These are phyloP conservation scores for Elgaria multicarinata DNA, from an alignment of 2,113 vertebrate genomes.

Conservation along the genomic window DNA sequence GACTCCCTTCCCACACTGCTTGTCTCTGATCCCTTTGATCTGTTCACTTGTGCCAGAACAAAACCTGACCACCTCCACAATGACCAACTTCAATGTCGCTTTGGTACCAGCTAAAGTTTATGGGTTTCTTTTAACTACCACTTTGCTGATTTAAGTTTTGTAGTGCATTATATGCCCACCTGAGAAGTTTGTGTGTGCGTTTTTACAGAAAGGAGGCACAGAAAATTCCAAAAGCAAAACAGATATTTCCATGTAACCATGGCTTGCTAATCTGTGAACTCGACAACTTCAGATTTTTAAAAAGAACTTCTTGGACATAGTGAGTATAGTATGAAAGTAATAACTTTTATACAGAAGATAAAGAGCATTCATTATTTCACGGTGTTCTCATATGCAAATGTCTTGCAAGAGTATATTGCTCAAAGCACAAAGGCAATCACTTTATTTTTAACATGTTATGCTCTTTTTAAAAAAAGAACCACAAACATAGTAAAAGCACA, in stretches of 20 bases:
- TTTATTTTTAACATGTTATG: not conserved
- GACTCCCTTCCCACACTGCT: too few relatives aligned
- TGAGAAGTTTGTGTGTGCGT: too few relatives aligned
- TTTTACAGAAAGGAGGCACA: not conserved
- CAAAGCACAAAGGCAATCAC: not conserved
- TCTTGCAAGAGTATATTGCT: not conserved
- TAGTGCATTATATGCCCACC: too few relatives aligned
- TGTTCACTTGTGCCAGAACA: not conserved
- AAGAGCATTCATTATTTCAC: slow-evolving; percentile 20
- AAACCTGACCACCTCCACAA: not conserved
- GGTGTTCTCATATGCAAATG: not conserved
- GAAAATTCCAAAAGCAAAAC: not conserved
- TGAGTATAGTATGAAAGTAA: slow-evolving; percentile 29
- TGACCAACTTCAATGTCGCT: not conserved
- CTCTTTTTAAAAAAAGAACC: not conserved
- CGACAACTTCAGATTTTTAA: not conserved
- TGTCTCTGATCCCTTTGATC: too few relatives aligned
- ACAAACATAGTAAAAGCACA: not conserved
- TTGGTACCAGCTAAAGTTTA: not conserved
- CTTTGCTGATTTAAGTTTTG: not conserved
- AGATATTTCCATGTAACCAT: slow-evolving; percentile 37
- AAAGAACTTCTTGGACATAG: slow-evolving; percentile 1
- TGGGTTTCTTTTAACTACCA: slow-evolving; percentile 4
- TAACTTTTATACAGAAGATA: not conserved
- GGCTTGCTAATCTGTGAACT: slow-evolving; percentile 25